Conservation (phyloP, 2,888 invertebrate species). For the Yponomeuta malinellus region DNA sequence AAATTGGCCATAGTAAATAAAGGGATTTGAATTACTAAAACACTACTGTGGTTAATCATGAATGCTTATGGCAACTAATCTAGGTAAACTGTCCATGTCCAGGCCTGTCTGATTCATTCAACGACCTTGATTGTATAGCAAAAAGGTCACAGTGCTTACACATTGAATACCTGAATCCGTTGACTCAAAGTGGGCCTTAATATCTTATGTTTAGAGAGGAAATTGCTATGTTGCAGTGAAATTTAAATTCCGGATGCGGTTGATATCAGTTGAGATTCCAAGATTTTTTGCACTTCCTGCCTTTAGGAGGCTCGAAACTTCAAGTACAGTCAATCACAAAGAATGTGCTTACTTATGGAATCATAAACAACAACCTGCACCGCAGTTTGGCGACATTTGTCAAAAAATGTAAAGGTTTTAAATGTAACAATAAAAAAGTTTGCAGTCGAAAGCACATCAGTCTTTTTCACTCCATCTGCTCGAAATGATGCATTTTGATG, state of each 20-base stretch:
- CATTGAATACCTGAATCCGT: background rate
- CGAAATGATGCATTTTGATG: no score
- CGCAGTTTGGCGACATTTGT: no score
- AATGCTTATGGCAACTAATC: background rate
- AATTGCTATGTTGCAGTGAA: background rate
- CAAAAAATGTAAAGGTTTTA: no score
- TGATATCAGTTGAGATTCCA: conserved; percentile 12
- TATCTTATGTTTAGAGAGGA: background rate
- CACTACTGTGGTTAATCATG: background rate
- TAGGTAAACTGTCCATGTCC: background rate
- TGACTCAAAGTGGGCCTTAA: background rate
- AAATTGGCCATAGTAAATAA: no score
- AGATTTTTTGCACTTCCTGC: conserved; percentile 13
- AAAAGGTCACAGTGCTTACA: background rate
- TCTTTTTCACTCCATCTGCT: no score
- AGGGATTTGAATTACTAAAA: background rate
- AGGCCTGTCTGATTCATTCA: background rate
- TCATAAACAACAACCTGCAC: no score
- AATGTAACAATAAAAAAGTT: no score
- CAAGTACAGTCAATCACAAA: background rate
- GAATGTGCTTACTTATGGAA: no score
- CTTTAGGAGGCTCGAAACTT: background rate
- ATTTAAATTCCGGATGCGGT: background rate
- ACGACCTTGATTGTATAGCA: background rate
- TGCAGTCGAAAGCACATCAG: no score